Evolutionary conservation across 2,888 invertebrate species (phyloP).

Genomic region (Sylvicola cinctus): DNA sequence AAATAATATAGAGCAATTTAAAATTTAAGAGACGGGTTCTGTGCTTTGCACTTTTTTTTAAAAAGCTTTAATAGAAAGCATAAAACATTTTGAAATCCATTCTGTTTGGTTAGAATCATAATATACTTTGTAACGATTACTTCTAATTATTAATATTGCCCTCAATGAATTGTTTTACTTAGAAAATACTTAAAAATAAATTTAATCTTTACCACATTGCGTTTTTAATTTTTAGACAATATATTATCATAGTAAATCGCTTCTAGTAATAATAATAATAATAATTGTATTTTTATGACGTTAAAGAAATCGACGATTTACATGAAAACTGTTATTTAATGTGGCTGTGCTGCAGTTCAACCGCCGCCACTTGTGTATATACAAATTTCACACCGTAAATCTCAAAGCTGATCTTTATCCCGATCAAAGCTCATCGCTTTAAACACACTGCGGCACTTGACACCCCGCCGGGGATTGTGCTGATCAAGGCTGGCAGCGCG

Average conservation of each 20-base stretch:
- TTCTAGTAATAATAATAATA: too few species aligned
- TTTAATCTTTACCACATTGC: too few species aligned
- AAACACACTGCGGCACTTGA: conserved; percentile 14
- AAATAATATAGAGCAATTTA: background rate
- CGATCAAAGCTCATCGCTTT: conserved; percentile 26
- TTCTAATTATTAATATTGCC: too few species aligned
- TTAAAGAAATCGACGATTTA: too few species aligned
- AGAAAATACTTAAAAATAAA: too few species aligned
- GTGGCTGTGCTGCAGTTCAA: background rate
- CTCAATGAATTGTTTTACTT: too few species aligned
- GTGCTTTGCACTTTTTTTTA: background rate
- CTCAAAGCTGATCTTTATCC: conserved; percentile 26
- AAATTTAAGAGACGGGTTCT: background rate
- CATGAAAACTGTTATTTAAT: too few species aligned
- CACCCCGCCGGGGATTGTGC: conserved; percentile 17
- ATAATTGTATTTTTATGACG: too few species aligned
- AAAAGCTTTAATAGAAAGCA: background rate
- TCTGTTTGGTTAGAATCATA: too few species aligned
- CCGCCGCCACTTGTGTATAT: conserved; percentile 3
- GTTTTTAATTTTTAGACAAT: too few species aligned
- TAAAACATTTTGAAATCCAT: background rate
- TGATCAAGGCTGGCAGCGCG: conserved; percentile 23
- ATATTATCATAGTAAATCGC: too few species aligned
- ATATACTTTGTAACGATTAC: too few species aligned
- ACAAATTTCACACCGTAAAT: conserved; percentile 11